phyloP scores from a whole-genome alignment of 1,140 invertebrate species.

The Musca domestica region DNA sequence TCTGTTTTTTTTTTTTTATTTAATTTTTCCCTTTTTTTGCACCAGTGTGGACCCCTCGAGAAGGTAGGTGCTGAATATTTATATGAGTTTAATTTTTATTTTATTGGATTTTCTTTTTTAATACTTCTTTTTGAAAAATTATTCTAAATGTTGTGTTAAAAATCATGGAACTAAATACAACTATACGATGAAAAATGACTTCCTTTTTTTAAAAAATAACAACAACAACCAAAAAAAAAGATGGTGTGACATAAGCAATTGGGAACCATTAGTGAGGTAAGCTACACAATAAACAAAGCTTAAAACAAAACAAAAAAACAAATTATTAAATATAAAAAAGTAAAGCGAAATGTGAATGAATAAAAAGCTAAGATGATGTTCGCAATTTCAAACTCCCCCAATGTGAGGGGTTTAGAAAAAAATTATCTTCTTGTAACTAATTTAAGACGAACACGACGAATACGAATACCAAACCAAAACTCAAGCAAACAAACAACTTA shows the following conservation, averaged over 20 bases:
- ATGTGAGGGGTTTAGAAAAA: too few relatives aligned
- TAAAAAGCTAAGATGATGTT: constrained; percentile 9
- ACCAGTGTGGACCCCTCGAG: constrained; percentile 6
- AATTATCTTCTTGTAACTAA: constrained; percentile 24
- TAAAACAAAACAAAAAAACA: constrained; percentile 22
- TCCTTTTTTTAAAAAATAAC: constrained; percentile 2
- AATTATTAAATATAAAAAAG: constrained; percentile 19
- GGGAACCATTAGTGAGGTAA: constrained; percentile 55
- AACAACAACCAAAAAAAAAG: constrained; percentile 34
- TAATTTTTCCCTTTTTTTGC: constrained; percentile 6
- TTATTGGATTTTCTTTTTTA: too few relatives aligned
- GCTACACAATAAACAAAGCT: constrained; percentile 53
- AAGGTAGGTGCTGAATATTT: background rate
- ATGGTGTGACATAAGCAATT: constrained; percentile 55
- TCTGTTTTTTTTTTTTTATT: constrained; percentile 15
- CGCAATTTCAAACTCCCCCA: background rate
- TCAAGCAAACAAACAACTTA: constrained; percentile 19
- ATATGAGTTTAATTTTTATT: too few relatives aligned
- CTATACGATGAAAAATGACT: constrained; percentile 9
- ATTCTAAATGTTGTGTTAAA: constrained; percentile 8
- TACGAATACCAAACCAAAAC: constrained; percentile 23
- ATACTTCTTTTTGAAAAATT: too few relatives aligned
- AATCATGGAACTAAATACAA: constrained; percentile 3
- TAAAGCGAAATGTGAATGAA: constrained; percentile 9
- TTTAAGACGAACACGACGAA: constrained; percentile 24